Percentiles rank a stretch among this genome's conserved stretches.
Evolutionary conservation across 2,797 vertebrate species (phyloP).

Genomic region (Dryobates pubescens): DNA sequence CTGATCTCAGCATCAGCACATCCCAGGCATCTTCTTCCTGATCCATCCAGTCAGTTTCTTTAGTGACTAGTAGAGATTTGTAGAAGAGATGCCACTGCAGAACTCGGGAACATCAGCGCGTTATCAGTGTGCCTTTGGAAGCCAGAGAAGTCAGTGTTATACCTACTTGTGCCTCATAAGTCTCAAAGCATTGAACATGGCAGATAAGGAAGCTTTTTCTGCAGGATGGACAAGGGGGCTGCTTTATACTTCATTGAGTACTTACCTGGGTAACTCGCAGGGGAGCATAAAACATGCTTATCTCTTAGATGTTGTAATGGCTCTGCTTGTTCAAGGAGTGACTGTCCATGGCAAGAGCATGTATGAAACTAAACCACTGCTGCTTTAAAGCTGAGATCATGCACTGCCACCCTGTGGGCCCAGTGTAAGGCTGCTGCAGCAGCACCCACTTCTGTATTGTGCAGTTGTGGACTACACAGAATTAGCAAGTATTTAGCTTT

Average conservation of each 20-base stretch:
- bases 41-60: background rate
- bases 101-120: background rate
- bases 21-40: background rate
- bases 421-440: background rate
- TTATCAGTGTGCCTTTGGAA: background rate
- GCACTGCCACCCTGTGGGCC: slow-evolving; percentile 50
- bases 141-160: background rate
- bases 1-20: background rate
- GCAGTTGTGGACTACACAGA: background rate
- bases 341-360: background rate
- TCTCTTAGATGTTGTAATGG: background rate
- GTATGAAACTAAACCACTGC: background rate
- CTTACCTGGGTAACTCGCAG: background rate
- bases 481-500: background rate
- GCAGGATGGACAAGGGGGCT: background rate
- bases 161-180: rapidly evolving
- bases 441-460: background rate
- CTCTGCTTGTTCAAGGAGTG: background rate
- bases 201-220: background rate
- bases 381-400: background rate
- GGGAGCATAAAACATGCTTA: background rate
- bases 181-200: background rate
- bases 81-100: background rate
- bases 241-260: background rate
- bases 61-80: background rate